phyloP scores from a whole-genome alignment of 2,113 vertebrate species.

The Myrmophylax atrothorax region DNA sequence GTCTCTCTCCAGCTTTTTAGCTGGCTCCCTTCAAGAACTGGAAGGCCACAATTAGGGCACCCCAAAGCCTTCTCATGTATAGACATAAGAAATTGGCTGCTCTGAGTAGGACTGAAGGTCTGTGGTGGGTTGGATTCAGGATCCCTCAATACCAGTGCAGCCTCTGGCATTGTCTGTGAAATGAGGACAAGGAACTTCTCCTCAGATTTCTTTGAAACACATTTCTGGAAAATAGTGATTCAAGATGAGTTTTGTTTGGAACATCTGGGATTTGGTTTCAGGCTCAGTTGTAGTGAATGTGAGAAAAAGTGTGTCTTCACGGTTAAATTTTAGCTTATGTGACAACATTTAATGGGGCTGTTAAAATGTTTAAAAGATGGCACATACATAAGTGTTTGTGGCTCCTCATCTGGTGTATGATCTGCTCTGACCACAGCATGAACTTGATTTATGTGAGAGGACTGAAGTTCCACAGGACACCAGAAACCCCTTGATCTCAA shows the following conservation, averaged over 20 bases:
- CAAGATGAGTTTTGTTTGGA: neutral
- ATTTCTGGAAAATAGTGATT: neutral
- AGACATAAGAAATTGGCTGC: rapidly evolving
- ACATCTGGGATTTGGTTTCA: neutral
- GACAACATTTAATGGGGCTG: neutral
- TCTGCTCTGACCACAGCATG: conserved; percentile 18
- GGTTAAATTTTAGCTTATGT: neutral
- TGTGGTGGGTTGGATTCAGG: neutral
- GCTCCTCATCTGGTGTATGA: neutral
- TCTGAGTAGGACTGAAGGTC: neutral
- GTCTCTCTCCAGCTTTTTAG: neutral
- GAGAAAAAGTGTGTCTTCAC: neutral
- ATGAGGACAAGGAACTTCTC: neutral
- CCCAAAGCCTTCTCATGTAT: neutral
- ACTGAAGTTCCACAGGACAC: neutral
- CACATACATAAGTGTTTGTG: neutral
- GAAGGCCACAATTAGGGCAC: neutral
- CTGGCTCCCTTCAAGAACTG: neutral
- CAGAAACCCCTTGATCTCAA: neutral
- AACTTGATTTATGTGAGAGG: neutral
- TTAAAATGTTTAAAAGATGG: neutral
- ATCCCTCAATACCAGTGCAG: neutral
- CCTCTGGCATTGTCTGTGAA: neutral
- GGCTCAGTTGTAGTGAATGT: neutral
- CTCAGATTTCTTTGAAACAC: neutral